Evolutionary conservation across 2,113 vertebrate genomes (phyloP).

Genomic region (human (Homo sapiens)): GRCh38 chr4:170301501-170302000

Average conservation of each 20-base stretch:
- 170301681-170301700: constrained; percentile 2
- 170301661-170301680: not conserved
- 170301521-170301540: not conserved
- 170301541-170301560: not conserved
- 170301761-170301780: not conserved
- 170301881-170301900: not conserved
- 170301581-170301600: not conserved
- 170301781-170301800: constrained; percentile 21
- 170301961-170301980: not conserved
- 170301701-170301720: not conserved
- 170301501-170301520: not conserved
- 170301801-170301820: not conserved
- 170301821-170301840: constrained; percentile 42
- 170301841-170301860: not conserved
- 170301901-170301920: not conserved
- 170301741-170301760: not conserved
- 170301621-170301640: not conserved
- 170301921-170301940: not conserved
- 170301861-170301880: constrained; percentile 32
- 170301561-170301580: not conserved
- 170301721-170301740: constrained; percentile 42
- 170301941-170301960: not conserved
- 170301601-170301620: not conserved
- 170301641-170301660: not conserved
- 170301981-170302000: not conserved